Evolutionary conservation across 2,113 vertebrate genomes (phyloP), one percentile per base, ranked within the genome.

Genomic region (Phrynocephalus versicolor): DNA sequence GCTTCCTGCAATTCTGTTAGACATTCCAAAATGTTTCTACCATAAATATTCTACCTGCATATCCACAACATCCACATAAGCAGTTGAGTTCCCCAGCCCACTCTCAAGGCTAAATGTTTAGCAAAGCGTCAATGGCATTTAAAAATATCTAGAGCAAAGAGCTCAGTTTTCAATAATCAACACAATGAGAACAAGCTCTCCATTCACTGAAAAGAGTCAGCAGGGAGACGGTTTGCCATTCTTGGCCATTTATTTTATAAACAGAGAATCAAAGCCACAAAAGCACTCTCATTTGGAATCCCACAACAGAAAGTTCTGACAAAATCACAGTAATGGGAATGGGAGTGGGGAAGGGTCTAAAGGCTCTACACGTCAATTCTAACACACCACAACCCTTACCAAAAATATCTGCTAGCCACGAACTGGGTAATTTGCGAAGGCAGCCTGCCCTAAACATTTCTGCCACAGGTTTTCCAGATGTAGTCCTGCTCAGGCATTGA

Each of bases 171-270:
- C 93, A 92, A 30, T 76, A 90, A 86, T 55, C 74, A 88, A 83
- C 74, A 76, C 87, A 90, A 27, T 83, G 83, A 94, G 90, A 94
- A 94, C 92, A 95, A 92, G 86, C 82, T 88, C 79, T 33, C 88
- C 86, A 91, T 95, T 93, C 93, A 94, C 77, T 81, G 81, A 82
- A 82, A 58, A 85, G 90, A 89, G 91, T 91, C 86, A 91, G 90
- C 82, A 84, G 84, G 88, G 89, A 90, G 62, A 92, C 89, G 58
- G 82, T 86, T 87, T 90, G 89, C 83, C 64, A 64, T 92, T 84
- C 92, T 91, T 93, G 92, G 92, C 92, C 92, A 94, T 88, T 94
- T 91, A 88, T 92, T 91, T 93, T 90, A 92, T 90, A 93, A 92
- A 87, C 65, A 80, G 78, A 35, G 89, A 93, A 92, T 93, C 89